Conservation (phyloP, 2,113 vertebrate genomes). For the Arothron firmamentum region DNA sequence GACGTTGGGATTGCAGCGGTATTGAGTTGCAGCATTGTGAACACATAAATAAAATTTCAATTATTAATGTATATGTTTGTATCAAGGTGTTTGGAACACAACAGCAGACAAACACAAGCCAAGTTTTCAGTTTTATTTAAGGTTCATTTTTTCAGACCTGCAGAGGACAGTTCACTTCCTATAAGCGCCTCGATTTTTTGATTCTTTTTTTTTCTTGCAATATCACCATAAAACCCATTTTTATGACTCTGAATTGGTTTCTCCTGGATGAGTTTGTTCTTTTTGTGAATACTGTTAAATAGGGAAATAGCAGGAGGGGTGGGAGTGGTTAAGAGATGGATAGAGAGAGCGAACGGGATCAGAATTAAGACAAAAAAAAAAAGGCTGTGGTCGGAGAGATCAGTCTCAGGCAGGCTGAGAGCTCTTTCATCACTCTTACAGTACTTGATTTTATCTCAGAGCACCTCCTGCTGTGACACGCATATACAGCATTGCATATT, state of each 20-base stretch:
- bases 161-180: constrained; percentile 95
- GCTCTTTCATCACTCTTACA: constrained; percentile 50
- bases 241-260: constrained; percentile 65
- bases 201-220: constrained; percentile 54
- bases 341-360: constrained; percentile 64
- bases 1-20: not conserved
- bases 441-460: constrained; percentile 58
- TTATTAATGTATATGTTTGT: not conserved
- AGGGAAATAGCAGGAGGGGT: constrained; percentile 79
- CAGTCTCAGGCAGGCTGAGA: constrained; percentile 43
- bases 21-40: not conserved
- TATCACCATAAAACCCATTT: constrained; percentile 74
- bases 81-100: constrained; percentile 24
- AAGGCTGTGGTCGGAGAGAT: constrained; percentile 44
- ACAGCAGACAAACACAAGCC: constrained; percentile 69
- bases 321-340: constrained; percentile 25
- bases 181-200: constrained; percentile 78
- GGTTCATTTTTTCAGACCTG: constrained; percentile 96
- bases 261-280: constrained; percentile 81
- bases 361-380: constrained; percentile 77
- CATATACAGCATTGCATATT: constrained; percentile 58
- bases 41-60: not conserved
- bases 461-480: constrained; percentile 53
- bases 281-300: constrained; percentile 87
- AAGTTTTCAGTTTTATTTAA: constrained; percentile 99